Evolutionary conservation across 1,140 invertebrate genomes (phyloP), one percentile per base, ranked within the genome.

Genomic region (Nasonia longicornis): DNA sequence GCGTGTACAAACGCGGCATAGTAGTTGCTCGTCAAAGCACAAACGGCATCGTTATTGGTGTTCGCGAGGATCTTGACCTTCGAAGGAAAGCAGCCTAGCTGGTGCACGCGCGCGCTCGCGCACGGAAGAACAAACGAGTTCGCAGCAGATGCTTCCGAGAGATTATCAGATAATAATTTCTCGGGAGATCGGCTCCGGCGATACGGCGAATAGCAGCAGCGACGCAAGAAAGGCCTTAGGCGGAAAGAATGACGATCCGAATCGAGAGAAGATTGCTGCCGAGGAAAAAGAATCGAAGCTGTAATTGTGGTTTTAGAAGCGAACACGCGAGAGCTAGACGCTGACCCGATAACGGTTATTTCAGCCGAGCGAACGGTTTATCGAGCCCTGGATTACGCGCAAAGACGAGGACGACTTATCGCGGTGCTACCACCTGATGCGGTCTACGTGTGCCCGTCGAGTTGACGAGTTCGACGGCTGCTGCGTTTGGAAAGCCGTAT

Each of bases 321-420:
- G 78, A 83, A 83, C 78, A 69, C 45, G 52, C 45, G 52, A 58
- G 52, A 63, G 85, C 85, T 82, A 75, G 70, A 80, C 82, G 84
- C 69, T 81, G 84, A 84, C 79, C 85, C 80, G 85, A 86, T 88
- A 89, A 89, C 88, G 88, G 87, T 88, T 85, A 82, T 85, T 76
- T n/a, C 58, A 81, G 84, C 73, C 29, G 8, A 75, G 80, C 42
- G 16, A 87, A 88, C 86, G 87, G 87, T 88, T 84, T 86, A 88
- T 87, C 83, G 84, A 58, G 69, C 66, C 58, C 63, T 45, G 35
- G 35, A 77, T 67, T 67, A 66, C 45, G 22, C 75, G 11, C 31
- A 35, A 35, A 35, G 31, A 35, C 31, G 31, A 35, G 31, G 31
- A 35, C 22, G 29, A 20, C 29, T 31, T 67, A 11, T 67, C 26